A percentile compares a stretch with the other conserved stretches of the same genome.
Evolutionary conservation across 2,113 vertebrate species (phyloP).

Genomic region (Coregonus clupeaformis): DNA sequence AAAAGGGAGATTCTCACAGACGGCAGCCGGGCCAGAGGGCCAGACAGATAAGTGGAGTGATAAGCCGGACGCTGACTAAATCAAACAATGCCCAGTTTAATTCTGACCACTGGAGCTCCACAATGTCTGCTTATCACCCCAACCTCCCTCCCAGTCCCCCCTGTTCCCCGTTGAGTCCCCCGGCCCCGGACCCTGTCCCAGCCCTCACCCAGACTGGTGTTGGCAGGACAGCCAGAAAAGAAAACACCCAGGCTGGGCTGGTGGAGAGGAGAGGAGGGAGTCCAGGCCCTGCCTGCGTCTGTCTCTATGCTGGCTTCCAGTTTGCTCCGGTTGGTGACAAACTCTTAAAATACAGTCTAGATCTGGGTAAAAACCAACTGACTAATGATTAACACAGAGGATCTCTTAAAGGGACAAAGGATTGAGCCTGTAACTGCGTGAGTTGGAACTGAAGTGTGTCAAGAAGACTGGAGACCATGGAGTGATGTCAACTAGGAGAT

Average conservation of each 20-base stretch:
- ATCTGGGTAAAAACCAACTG: conserved; percentile 53
- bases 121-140: conserved; percentile 59
- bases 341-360: conserved; percentile 67
- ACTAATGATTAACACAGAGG: conserved; percentile 62
- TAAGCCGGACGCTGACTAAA: conserved; percentile 65
- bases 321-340: conserved; percentile 64
- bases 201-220: conserved; percentile 39
- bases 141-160: conserved; percentile 1
- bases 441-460: not conserved
- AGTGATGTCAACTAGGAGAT: too few relatives aligned
- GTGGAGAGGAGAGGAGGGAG: conserved; percentile 22
- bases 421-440: conserved; percentile 22
- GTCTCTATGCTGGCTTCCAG: conserved; percentile 56
- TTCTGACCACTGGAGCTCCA: conserved; percentile 66
- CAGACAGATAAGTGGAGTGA: conserved; percentile 69
- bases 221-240: conserved; percentile 58
- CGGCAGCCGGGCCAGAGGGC: conserved; percentile 25
- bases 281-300: conserved; percentile 39
- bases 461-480: too few relatives aligned
- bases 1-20: conserved; percentile 57
- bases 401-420: conserved; percentile 49
- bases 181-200: conserved; percentile 29
- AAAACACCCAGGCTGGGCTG: conserved; percentile 42
- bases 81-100: conserved; percentile 70
- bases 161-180: conserved; percentile 36